phyloP scores from a whole-genome alignment of 2,797 vertebrate genomes.

The Rhinophrynus dorsalis region DNA sequence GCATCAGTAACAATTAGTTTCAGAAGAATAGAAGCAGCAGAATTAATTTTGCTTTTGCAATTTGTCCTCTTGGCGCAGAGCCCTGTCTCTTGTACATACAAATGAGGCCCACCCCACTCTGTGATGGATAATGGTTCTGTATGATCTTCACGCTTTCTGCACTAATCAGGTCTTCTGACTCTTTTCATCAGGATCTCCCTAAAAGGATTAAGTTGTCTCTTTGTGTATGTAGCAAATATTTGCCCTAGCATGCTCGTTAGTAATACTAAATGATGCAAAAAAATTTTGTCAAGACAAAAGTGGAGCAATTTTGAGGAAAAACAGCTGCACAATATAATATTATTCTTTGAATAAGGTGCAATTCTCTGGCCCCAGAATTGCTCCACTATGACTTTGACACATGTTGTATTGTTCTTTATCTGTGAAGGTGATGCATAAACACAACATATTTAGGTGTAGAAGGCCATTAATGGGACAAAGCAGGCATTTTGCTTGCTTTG shows the following conservation, averaged over 20 bases:
- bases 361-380: too few species aligned
- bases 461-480: too few species aligned
- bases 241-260: neutral
- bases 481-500: too few species aligned
- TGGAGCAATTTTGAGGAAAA: too few species aligned
- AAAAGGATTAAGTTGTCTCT: constrained; percentile 18
- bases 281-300: too few species aligned
- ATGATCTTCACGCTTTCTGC: constrained; percentile 39
- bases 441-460: too few species aligned
- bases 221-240: constrained; percentile 19
- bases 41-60: constrained; percentile 51
- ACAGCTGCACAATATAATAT: too few species aligned
- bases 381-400: too few species aligned
- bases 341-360: too few species aligned
- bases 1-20: constrained; percentile 52
- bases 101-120: constrained; percentile 25
- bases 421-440: too few species aligned
- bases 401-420: too few species aligned
- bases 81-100: constrained; percentile 44
- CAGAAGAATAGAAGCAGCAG: constrained; percentile 45
- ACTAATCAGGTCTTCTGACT: constrained; percentile 38
- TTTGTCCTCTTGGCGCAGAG: constrained; percentile 41
- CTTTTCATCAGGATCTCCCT: constrained; percentile 30
- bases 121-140: constrained; percentile 37
- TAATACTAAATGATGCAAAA: neutral